phyloP scores from a whole-genome alignment of 2,797 vertebrate genomes.

The Squalus acanthias region DNA sequence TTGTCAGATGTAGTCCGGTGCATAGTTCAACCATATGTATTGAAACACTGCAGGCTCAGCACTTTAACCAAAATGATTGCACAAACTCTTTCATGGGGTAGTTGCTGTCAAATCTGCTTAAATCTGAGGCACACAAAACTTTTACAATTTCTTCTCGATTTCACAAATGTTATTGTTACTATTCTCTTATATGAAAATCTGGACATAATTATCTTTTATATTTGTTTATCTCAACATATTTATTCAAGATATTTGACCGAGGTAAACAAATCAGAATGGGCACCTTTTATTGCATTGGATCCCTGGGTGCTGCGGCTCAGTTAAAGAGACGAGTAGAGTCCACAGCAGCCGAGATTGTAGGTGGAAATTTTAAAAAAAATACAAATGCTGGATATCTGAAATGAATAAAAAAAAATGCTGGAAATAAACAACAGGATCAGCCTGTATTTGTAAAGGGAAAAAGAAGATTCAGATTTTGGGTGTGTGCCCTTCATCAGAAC shows the following conservation, averaged over 20 bases:
- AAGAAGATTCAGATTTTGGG: not conserved
- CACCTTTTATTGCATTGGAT: not conserved
- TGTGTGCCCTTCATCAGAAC: not conserved
- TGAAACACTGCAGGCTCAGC: conserved; percentile 21
- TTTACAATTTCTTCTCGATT: not conserved
- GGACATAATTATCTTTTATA: not conserved
- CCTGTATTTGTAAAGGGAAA: not conserved
- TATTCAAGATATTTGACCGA: not conserved
- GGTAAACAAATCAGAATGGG: not conserved
- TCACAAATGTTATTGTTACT: not conserved
- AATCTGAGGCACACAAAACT: not conserved
- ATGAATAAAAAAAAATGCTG: not conserved
- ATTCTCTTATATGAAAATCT: not conserved
- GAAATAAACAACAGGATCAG: not conserved
- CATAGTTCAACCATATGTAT: conserved; percentile 33
- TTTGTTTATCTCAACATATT: not conserved
- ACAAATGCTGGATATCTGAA: not conserved
- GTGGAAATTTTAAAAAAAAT: not conserved
- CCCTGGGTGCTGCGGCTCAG: not conserved
- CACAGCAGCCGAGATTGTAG: no score
- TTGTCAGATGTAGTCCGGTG: conserved; percentile 28
- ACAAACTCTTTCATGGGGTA: conserved; percentile 1
- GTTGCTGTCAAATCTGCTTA: not conserved
- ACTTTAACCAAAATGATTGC: conserved; percentile 7
- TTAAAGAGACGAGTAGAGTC: not conserved